Evolutionary conservation across 2,888 invertebrate species (phyloP).

Genomic region (Drosophila conformis): DNA sequence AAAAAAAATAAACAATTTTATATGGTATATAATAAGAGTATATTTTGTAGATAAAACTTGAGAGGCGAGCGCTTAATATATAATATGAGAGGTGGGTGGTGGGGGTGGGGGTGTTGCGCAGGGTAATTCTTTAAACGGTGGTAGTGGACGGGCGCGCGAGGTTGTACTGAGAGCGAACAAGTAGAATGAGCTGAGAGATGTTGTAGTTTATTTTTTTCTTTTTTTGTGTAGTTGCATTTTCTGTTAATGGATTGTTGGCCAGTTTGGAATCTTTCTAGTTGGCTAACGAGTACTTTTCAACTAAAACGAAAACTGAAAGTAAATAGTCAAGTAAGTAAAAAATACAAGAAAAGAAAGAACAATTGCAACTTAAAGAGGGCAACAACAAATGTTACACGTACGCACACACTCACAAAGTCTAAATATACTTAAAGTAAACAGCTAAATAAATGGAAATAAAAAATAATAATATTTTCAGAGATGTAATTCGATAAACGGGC

Average conservation of each 20-base stretch:
- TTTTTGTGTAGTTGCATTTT: constrained; percentile 12
- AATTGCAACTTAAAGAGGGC: constrained; percentile 32
- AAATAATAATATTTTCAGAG: constrained; percentile 5
- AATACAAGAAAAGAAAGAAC: background rate
- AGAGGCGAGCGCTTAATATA: constrained; percentile 48
- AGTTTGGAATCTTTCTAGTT: constrained; percentile 20
- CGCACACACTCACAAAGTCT: constrained; percentile 29
- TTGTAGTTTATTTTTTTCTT: constrained; percentile 10
- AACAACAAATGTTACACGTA: constrained; percentile 26
- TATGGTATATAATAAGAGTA: constrained; percentile 30
- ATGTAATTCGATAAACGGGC: constrained; percentile 2
- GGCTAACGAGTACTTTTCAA: constrained; percentile 16
- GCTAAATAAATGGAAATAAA: constrained; percentile 20
- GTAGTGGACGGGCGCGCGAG: background rate
- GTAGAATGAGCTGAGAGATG: constrained; percentile 38
- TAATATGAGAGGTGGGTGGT: constrained; percentile 26
- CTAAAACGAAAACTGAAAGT: constrained; percentile 1
- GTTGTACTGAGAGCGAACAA: constrained; percentile 34
- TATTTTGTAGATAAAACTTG: constrained; percentile 43
- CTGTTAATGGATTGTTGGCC: constrained; percentile 15
- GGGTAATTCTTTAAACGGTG: constrained; percentile 6
- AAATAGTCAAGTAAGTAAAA: background rate
- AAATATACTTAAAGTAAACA: constrained; percentile 22
- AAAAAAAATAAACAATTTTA: constrained; percentile 5
- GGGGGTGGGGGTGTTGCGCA: background rate